Conservation (phyloP, 2,888 invertebrate species). For the Cryptophagus acutangulus region DNA sequence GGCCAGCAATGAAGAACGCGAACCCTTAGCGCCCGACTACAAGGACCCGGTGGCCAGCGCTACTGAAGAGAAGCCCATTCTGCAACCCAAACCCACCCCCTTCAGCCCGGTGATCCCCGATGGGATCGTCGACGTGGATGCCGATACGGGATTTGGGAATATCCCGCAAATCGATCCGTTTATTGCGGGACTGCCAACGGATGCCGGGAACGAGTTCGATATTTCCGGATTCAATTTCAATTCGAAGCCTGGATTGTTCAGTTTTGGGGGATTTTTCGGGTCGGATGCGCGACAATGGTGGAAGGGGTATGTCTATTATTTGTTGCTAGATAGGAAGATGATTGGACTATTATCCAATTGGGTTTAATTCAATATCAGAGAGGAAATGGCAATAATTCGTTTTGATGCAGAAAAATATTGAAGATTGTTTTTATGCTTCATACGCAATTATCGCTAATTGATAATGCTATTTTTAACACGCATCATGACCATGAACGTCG, state of each 20-base stretch:
- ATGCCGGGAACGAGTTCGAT: constrained; percentile 26
- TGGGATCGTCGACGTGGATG: constrained; percentile 38
- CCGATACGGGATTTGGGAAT: constrained; percentile 22
- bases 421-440: no score
- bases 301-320: constrained; percentile 52
- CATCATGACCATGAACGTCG: no score
- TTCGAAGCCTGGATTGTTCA: constrained; percentile 22
- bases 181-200: constrained; percentile 17
- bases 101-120: constrained; percentile 31
- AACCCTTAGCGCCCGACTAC: constrained; percentile 40
- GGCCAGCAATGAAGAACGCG: constrained; percentile 28
- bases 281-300: constrained; percentile 44
- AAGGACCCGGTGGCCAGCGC: constrained; percentile 33
- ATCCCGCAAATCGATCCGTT: constrained; percentile 8
- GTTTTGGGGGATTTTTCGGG: constrained; percentile 39
- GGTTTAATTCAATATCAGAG: no score
- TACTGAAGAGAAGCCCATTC: constrained; percentile 32
- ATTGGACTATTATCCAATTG: no score
- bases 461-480: no score
- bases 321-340: no score
- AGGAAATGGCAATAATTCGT: no score
- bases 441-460: no score
- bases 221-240: constrained; percentile 22
- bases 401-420: no score
- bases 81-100: constrained; percentile 28